Evolutionary conservation across 2,888 invertebrate genomes (phyloP).

Genomic region (Perizoma affinitatum): DNA sequence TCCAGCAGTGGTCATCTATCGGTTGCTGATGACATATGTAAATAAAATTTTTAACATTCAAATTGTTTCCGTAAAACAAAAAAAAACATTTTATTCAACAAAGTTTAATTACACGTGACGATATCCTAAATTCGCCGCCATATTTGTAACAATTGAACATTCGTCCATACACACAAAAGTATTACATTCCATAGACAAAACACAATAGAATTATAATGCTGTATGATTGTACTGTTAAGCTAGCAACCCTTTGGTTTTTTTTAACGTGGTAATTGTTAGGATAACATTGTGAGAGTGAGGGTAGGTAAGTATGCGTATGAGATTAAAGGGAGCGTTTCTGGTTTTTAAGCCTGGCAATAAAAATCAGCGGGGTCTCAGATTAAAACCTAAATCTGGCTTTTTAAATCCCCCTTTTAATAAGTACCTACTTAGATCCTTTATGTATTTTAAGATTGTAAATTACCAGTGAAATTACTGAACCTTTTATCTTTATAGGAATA

Average conservation of each 20-base stretch:
- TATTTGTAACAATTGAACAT: slow-evolving; percentile 44
- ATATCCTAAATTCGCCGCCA: slow-evolving; percentile 35
- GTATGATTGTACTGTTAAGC: slow-evolving; percentile 41
- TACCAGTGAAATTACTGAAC: no score
- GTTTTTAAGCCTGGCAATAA: slow-evolving; percentile 33
- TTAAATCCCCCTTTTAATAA: not conserved
- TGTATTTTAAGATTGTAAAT: no score
- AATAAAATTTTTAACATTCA: no score
- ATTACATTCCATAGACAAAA: slow-evolving; percentile 43
- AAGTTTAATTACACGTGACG: slow-evolving; percentile 15
- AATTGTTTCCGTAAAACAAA: no score
- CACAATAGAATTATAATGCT: slow-evolving; percentile 45
- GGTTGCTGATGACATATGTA: no score
- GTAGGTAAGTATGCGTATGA: slow-evolving; percentile 29
- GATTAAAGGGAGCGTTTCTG: slow-evolving; percentile 26
- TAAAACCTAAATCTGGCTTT: slow-evolving; percentile 23
- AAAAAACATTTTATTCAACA: slow-evolving; percentile 1
- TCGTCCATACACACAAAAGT: slow-evolving; percentile 44
- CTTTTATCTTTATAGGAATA: no score
- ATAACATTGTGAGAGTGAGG: slow-evolving; percentile 43
- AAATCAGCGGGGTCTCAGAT: slow-evolving; percentile 28
- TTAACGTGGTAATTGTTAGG: slow-evolving; percentile 54
- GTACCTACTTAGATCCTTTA: no score
- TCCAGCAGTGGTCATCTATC: no score
- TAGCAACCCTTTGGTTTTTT: slow-evolving; percentile 53